These are phyloP conservation scores for Hyperoplus lanceolatus DNA, from an alignment of 2,797 vertebrate genomes.

Conservation along the genomic window DNA sequence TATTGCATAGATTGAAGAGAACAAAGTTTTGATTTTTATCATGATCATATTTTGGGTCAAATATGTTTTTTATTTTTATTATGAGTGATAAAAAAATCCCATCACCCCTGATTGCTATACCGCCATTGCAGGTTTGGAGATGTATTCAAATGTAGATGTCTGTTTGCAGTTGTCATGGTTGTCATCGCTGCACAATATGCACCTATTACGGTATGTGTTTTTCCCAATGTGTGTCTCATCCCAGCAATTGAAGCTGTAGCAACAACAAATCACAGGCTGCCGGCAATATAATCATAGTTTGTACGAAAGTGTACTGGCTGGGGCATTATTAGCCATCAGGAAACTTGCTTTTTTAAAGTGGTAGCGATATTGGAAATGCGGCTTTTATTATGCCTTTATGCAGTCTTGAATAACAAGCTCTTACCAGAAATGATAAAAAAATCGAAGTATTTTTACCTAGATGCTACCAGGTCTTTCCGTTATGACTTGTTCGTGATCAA, in stretches of 20 bases:
- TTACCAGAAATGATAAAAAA: background rate
- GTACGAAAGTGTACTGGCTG: slow-evolving; percentile 14
- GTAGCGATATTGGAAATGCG: slow-evolving; percentile 3
- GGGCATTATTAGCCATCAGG: slow-evolving; percentile 28
- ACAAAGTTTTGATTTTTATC: background rate
- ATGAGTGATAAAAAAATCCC: background rate
- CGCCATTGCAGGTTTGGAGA: background rate
- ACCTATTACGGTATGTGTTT: background rate
- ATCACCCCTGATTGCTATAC: too few relatives aligned
- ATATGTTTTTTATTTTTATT: background rate
- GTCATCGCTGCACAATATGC: background rate
- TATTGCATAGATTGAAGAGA: background rate
- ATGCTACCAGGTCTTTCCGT: background rate
- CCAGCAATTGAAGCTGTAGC: slow-evolving; percentile 7
- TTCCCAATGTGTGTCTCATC: background rate
- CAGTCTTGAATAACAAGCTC: background rate
- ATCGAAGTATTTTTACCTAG: background rate
- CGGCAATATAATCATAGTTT: slow-evolving; percentile 39
- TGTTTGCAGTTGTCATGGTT: slow-evolving; percentile 5
- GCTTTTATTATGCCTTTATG: background rate
- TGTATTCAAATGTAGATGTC: background rate
- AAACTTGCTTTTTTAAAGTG: slow-evolving; percentile 20
- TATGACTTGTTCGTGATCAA: slow-evolving; percentile 3
- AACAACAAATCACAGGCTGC: slow-evolving; percentile 13
- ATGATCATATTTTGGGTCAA: slow-evolving; percentile 10